phyloP scores from a whole-genome alignment of 1,140 invertebrate genomes.

The Anagrus nilaparvatae region DNA sequence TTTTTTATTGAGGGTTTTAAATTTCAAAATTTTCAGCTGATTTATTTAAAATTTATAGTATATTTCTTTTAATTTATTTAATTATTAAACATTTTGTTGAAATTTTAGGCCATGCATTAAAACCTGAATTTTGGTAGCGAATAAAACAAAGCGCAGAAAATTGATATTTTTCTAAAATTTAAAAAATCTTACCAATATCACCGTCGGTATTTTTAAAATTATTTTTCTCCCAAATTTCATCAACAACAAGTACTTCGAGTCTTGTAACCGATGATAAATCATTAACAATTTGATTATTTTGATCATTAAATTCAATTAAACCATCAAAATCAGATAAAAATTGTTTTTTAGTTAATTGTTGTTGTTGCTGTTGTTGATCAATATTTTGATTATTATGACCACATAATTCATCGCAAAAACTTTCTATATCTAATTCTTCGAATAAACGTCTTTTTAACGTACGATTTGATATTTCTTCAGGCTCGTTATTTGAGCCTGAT shows the following conservation, averaged over 20 bases:
- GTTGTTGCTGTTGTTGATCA: neutral
- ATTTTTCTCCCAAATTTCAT: slow-evolving; percentile 31
- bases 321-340: slow-evolving; percentile 19
- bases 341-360: slow-evolving; percentile 7
- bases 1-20: too few species aligned
- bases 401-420: slow-evolving; percentile 34
- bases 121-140: neutral
- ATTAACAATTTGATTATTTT: slow-evolving; percentile 14
- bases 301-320: slow-evolving; percentile 18
- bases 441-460: slow-evolving; percentile 27
- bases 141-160: neutral
- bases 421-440: slow-evolving; percentile 36
- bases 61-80: neutral
- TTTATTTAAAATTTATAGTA: neutral
- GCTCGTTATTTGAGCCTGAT: slow-evolving; percentile 20
- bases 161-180: neutral
- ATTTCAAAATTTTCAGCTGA: too few species aligned
- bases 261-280: slow-evolving; percentile 22
- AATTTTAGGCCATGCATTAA: neutral
- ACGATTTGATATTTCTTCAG: slow-evolving; percentile 12
- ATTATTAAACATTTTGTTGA: neutral
- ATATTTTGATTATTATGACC: slow-evolving; percentile 25
- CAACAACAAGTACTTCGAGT: slow-evolving; percentile 37
- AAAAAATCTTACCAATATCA: slow-evolving; percentile 4
- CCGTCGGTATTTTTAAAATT: slow-evolving; percentile 12